Conservation (phyloP, 2,888 invertebrate species). For the Harmothoe impar region DNA sequence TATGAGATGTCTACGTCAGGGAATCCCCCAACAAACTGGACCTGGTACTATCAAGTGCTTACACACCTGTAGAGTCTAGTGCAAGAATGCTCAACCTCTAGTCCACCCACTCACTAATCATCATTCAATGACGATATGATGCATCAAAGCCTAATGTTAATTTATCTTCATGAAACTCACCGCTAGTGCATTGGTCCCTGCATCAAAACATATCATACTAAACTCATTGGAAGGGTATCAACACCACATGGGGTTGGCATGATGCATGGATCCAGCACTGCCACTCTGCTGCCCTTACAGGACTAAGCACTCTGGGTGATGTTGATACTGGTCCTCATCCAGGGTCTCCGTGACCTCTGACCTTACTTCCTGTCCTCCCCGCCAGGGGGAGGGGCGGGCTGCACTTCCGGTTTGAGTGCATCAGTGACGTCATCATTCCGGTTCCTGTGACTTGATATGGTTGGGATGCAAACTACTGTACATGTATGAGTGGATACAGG, state of each 20-base stretch:
- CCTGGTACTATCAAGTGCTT: no score
- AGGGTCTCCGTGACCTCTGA: conserved; percentile 6
- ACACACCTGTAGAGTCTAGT: no score
- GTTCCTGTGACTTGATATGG: neutral
- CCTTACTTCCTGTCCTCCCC: neutral
- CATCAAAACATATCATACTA: neutral
- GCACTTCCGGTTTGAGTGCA: conserved; percentile 12
- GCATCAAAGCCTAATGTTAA: neutral
- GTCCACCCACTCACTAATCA: no score
- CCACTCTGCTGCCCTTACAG: neutral
- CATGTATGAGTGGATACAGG: neutral
- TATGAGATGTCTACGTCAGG: no score
- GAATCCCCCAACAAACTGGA: no score
- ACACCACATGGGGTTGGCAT: neutral
- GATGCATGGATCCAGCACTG: neutral
- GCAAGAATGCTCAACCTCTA: no score
- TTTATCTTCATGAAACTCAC: neutral
- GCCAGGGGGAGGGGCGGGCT: neutral
- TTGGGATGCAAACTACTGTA: neutral
- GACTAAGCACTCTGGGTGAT: neutral
- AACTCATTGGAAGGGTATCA: neutral
- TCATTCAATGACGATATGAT: neutral
- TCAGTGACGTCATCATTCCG: neutral
- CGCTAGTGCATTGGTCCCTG: neutral
- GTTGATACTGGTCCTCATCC: neutral